Base-by-base conservation (phyloP, 1,140 invertebrate genomes). In the Ceratina australensis region DNA sequence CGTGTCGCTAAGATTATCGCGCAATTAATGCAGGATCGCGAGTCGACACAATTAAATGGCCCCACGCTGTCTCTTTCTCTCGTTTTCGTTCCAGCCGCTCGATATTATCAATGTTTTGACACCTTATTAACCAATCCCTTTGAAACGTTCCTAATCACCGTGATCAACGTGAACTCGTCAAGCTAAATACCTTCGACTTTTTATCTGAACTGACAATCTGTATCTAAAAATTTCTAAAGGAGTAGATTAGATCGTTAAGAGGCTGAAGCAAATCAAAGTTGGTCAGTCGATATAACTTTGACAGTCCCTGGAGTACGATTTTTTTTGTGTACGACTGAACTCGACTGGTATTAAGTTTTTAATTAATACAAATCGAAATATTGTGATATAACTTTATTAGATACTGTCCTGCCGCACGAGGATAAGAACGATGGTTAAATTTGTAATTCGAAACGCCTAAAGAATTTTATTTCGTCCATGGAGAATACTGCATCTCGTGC, bases 221-320 rank as follows among this genome's bases (percentile, higher is more conserved):
- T 28, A 10, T 1, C 1, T 2, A 15, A 20, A 13, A 22, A 10
- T 15, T 16, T 10, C 16, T 28, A 1, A 56, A 57, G 47, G 50
- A 66, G 13, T 33, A 28, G 65, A 56, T 79, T 56, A 33, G 69
- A 90, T 86, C 84, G 57, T 67, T 77, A 72, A 68, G 76, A 87
- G 82, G 80, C n/a, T n/a, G 83, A 90, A 90, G 88, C 87, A 61
- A 90, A 91, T 90, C 90, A 89, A 83, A 86, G 88, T 83, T 79
- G 83, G 89, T 89, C 86, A 88, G 1, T 33, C 2, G 15, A 56
- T 68, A 57, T n/a, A 42, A 16, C 2, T 12, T 0, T n/a, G 18
- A 3, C 16, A 0, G 0, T 61, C 33, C 7, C 5, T 42, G 10
- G 2, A 33, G 1, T n/a, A 10, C n/a, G 33, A 18, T 61, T 61